Evolutionary conservation across 2,113 vertebrate genomes (phyloP).

Genomic region (Pardalotus punctatus): DNA sequence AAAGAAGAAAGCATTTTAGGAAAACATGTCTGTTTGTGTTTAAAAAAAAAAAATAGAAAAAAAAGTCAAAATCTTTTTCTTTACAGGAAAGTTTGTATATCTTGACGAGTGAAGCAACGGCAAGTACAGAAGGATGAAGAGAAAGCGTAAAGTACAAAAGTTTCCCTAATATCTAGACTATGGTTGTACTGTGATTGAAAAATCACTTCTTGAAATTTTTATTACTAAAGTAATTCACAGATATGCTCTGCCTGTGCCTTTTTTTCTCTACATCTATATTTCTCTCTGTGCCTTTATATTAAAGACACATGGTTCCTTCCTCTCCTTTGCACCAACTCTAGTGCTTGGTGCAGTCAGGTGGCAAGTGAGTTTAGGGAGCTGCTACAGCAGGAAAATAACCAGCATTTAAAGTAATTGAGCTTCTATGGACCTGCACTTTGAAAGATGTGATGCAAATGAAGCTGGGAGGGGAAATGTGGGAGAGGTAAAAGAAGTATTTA

Average conservation of each 20-base stretch:
- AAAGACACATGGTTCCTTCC: not conserved
- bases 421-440: not conserved
- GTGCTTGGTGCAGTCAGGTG: not conserved
- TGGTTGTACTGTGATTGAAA: not conserved
- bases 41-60: not conserved
- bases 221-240: not conserved
- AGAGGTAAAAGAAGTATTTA: conserved; percentile 3
- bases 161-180: not conserved
- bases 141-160: not conserved
- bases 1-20: not conserved
- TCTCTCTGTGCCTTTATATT: not conserved
- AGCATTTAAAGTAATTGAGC: not conserved
- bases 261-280: not conserved
- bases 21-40: not conserved
- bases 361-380: not conserved
- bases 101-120: not conserved
- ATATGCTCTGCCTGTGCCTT: not conserved
- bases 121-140: not conserved
- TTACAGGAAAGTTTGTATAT: not conserved
- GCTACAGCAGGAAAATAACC: not conserved
- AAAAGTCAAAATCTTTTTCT: not conserved
- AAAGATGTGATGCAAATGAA: not conserved
- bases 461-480: not conserved
- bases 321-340: not conserved
- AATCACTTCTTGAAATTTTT: not conserved